Evolutionary conservation across 2,113 vertebrate species (phyloP), one percentile per base, ranked within the genome.

Genomic region (Electrona antarctica): DNA sequence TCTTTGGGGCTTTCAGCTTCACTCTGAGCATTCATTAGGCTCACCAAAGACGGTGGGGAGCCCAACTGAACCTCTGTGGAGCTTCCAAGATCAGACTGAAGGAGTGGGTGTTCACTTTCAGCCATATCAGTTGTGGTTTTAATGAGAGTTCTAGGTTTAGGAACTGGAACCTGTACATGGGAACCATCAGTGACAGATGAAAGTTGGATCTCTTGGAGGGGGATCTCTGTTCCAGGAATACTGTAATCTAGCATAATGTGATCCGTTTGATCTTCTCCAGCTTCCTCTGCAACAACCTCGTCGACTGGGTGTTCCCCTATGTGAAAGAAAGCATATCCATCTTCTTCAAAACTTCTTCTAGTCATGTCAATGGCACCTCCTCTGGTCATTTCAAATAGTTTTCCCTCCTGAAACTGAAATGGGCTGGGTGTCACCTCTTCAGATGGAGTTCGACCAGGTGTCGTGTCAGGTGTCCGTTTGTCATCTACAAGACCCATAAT

Each of bases 351-450:
- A 76, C 88, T 94, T 59, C 95, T 93, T 90, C 95, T 96, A 75
- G 96, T 98, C 96, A 99, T 96, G 82, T 99, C 97, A 87, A 99
- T 96, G 64, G 98, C 97, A 8, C 97, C 98, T 56, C 97, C 97
- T 81, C 98, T 94, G 41, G 98, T 99, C 98, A 99, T 99, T 89
- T 99, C 98, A 91, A 99, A 99, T 28, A 99, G 82, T 77, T 99
- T 99, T 47, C 97, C 96, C 76, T 99, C 96, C 83, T 99, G 96
- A 85, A 98, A 99, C 69, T 96, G 92, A 86, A 99, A 99, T 14
- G 97, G 96, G 69, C 96, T 94, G 0, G 95, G 92, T 0, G 86
- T 93, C 61, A 88, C 93, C 73, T 96, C 95, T 78, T 96, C 93
- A 0, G 92, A 94, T 66, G 95, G 94, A 28, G 94, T 95, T 64